Conservation (phyloP, 30 jellyfish, hydroid and myxozoan species). For the Hydra vulgaris region DNA sequence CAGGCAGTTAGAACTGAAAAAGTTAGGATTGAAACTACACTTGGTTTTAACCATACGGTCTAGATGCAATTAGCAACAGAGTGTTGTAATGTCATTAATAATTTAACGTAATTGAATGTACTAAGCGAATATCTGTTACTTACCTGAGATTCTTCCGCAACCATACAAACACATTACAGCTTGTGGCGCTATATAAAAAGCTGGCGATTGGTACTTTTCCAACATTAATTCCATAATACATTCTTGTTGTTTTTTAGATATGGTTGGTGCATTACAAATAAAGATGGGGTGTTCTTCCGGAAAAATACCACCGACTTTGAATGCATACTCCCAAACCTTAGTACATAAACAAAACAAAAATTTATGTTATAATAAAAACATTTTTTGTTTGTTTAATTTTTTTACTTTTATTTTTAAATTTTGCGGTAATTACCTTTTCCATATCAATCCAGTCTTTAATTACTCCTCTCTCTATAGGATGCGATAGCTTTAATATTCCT, state of each 20-base stretch:
- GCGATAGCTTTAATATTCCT: slow-evolving; percentile 66
- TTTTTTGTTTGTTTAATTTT: no score
- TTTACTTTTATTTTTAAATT: no score
- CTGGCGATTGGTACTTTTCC: slow-evolving; percentile 79
- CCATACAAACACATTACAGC: slow-evolving; percentile 70
- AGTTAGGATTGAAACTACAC: no score
- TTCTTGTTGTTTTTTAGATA: slow-evolving; percentile 71
- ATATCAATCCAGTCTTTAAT: slow-evolving; percentile 78
- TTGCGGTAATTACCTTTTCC: slow-evolving; percentile 46
- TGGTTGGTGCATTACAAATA: slow-evolving; percentile 61
- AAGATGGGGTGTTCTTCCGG: slow-evolving; percentile 79
- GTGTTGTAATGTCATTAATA: no score
- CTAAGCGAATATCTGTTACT: no score
- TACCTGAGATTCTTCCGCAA: slow-evolving; percentile 81
- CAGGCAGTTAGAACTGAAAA: no score
- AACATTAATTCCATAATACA: slow-evolving; percentile 80
- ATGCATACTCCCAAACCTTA: slow-evolving; percentile 70
- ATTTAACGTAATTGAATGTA: no score
- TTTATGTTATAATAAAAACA: no score
- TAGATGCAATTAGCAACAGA: no score
- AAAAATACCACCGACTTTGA: slow-evolving; percentile 9
- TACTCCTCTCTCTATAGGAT: slow-evolving; percentile 77
- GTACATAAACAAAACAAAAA: neutral
- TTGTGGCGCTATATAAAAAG: slow-evolving; percentile 66
- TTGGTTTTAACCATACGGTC: no score